Percentiles rank a stretch among this genome's conserved stretches.
phyloP scores from a whole-genome alignment of 2,113 vertebrate genomes.

The Lophotis ruficrista region DNA sequence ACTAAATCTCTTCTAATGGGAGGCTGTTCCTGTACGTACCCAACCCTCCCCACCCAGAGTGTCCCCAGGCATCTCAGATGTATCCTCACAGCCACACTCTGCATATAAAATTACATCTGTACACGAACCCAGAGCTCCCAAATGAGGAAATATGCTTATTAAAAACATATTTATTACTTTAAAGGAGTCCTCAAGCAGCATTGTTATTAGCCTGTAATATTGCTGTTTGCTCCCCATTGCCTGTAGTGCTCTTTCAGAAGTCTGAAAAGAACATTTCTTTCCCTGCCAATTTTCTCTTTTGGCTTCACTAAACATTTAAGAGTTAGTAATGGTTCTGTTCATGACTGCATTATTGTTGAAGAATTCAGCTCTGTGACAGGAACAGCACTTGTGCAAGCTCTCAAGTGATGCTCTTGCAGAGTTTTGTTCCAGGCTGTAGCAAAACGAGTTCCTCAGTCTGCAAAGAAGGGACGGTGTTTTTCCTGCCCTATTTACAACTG shows the following conservation, averaged over 20 bases:
- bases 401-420: background rate
- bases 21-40: background rate
- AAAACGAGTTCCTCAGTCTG: background rate
- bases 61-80: background rate
- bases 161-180: conserved; percentile 49
- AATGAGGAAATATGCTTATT: conserved; percentile 4
- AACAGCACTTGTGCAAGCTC: background rate
- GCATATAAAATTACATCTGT: background rate
- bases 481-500: background rate
- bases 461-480: background rate
- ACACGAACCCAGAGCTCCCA: background rate
- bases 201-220: conserved; percentile 6
- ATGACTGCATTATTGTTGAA: background rate
- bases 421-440: background rate
- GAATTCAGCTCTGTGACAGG: background rate
- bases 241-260: background rate
- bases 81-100: background rate
- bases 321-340: background rate
- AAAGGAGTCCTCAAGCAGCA: conserved; percentile 2
- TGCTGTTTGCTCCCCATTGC: background rate
- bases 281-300: background rate
- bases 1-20: background rate
- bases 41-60: background rate
- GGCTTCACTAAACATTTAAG: background rate
- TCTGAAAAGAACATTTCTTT: background rate